These are phyloP conservation scores for Anhinga rufa DNA, from an alignment of 2,113 vertebrate genomes.

Conservation along the genomic window DNA sequence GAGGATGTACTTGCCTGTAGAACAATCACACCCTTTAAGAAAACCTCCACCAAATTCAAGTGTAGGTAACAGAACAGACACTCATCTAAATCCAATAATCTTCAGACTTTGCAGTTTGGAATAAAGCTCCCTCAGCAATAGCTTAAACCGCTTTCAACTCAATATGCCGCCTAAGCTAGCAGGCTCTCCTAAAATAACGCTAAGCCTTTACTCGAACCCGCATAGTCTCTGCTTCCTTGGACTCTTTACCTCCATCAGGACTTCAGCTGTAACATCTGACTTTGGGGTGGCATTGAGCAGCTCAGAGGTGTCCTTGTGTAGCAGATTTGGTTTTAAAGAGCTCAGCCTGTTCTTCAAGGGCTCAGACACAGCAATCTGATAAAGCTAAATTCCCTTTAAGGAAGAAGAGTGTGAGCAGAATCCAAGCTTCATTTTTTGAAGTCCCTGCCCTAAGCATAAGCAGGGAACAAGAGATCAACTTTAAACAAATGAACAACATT, in stretches of 20 bases:
- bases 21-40: background rate
- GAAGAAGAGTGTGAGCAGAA: background rate
- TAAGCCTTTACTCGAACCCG: background rate
- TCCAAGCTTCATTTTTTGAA: background rate
- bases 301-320: background rate
- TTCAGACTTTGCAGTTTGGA: background rate
- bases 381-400: background rate
- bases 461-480: background rate
- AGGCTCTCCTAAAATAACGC: background rate
- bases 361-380: background rate
- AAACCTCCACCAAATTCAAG: background rate
- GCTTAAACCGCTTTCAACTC: background rate
- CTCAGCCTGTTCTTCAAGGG: background rate
- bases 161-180: background rate
- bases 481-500: background rate
- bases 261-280: background rate
- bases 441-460: background rate
- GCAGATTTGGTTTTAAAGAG: background rate
- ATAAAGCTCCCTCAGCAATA: background rate
- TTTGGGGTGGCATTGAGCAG: background rate
- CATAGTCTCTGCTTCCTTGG: background rate
- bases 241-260: background rate
- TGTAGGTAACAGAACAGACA: background rate
- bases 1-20: background rate
- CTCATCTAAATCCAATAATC: background rate